Evolutionary conservation across 2,113 vertebrate genomes (phyloP).

Genomic region (Anarrhichthys ocellatus): DNA sequence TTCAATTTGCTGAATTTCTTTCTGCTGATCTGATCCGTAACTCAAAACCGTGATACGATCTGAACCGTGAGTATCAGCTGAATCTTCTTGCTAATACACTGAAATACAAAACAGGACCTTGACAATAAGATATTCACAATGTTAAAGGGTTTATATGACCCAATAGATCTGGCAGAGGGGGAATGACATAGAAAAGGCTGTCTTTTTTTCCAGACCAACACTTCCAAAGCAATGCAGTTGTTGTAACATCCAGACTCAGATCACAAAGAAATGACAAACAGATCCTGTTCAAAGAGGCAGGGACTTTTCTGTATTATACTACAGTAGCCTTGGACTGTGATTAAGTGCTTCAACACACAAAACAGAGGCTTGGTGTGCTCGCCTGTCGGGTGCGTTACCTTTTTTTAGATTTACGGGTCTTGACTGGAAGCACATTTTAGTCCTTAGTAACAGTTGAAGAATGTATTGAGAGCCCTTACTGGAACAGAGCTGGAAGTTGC

Average conservation of each 20-base stretch:
- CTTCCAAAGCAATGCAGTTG: not conserved
- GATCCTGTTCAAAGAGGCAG: not conserved
- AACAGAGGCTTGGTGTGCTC: constrained; percentile 32
- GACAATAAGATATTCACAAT: too few species aligned
- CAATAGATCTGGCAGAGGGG: too few species aligned
- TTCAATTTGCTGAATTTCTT: too few species aligned
- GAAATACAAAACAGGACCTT: too few species aligned
- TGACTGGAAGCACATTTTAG: constrained; percentile 34
- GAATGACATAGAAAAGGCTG: too few species aligned
- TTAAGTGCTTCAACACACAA: constrained; percentile 33
- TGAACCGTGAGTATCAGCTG: too few species aligned
- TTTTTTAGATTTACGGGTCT: constrained; percentile 43
- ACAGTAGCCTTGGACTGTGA: constrained; percentile 13
- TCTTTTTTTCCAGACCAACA: not conserved
- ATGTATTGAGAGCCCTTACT: constrained; percentile 21
- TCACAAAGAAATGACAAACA: not conserved
- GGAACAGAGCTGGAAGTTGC: constrained; percentile 55
- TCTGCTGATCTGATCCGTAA: too few species aligned
- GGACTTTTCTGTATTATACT: not conserved
- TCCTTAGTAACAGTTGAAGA: constrained; percentile 35
- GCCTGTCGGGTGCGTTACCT: constrained; percentile 20
- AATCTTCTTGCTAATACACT: too few species aligned
- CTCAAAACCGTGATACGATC: too few species aligned
- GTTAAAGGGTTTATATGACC: too few species aligned
- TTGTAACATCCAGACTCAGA: not conserved